phyloP scores from a whole-genome alignment of 2,113 vertebrate genomes.

The Platysternon megacephalum region DNA sequence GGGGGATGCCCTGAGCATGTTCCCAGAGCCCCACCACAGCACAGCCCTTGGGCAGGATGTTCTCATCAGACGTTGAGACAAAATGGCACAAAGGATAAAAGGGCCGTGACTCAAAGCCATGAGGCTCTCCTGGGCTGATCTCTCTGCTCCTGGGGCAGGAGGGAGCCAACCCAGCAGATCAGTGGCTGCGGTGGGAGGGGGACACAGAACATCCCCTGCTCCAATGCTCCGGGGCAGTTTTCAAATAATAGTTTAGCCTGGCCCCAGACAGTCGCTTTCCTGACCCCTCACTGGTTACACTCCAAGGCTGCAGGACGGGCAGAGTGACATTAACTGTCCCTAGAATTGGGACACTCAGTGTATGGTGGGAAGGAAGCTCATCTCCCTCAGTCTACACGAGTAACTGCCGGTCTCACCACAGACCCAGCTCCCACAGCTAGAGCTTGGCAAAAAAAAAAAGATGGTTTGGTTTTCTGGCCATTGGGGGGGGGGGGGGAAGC shows the following conservation, averaged over 20 bases:
- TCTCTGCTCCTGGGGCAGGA: accelerated
- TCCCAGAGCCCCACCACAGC: not conserved
- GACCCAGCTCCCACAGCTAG: too few species aligned
- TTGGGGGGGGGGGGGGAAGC: too few species aligned
- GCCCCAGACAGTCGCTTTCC: not conserved
- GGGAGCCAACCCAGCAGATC: accelerated
- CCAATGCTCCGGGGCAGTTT: not conserved
- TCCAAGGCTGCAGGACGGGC: not conserved
- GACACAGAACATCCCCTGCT: not conserved
- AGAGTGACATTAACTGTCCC: not conserved
- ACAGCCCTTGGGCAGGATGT: not conserved
- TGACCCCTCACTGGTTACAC: not conserved
- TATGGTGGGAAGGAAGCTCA: not conserved
- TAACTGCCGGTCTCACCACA: too few species aligned
- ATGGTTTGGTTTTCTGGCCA: too few species aligned
- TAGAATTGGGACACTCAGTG: not conserved
- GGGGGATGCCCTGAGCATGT: not conserved
- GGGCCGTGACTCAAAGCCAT: not conserved
- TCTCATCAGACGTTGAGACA: not conserved
- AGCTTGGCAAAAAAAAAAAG: too few species aligned
- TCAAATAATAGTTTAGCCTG: not conserved
- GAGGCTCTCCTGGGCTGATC: not conserved
- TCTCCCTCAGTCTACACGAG: not conserved
- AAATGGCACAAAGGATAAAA: not conserved
- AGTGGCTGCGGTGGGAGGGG: accelerated